Base-by-base conservation (phyloP, 2,797 vertebrate species). In the Hoplostethus mediterraneus region DNA sequence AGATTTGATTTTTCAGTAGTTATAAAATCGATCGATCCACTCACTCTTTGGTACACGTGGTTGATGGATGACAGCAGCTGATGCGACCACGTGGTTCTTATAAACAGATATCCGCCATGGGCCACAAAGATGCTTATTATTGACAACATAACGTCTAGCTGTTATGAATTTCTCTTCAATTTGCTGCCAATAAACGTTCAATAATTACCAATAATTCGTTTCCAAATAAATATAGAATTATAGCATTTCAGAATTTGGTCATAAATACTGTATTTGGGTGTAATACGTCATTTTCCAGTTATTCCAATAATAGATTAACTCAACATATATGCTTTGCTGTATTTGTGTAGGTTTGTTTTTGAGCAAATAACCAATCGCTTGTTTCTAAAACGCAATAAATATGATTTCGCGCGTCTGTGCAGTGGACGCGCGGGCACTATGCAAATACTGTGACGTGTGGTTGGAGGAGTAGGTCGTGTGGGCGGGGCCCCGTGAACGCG, bases 381-480 rank as follows among this genome's bases (percentile, higher is more conserved):
- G 14, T 56, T 17, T 60, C 11, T 8, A 49, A 16, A 11, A 2
- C 2, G 7, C 48, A 28, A 30, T 48, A 42, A n/a, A 48, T 30
- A 14, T 11, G 7, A 10, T 25, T 6, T 64, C 8, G 0, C 4
- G 36, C 8, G 47, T 36, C 1, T 13, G 7, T 13, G 72, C 55
- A 47, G 65, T 55, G 30, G 64, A 79, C 6, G 86, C 86, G 78
- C 83, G 72, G 47, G 25, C 88, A 80, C 84, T 78, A 14, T n/a
- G 66, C 38, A 85, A 80, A 86, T 21, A 0, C 0, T 0, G 9
- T 12, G 1, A 0, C 4, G 54, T 42, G 12, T 86, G 89, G 94
- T 91, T 93, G 91, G 93, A 31, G 48, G 17, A 65, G 0, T 10
- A 0, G 0, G 51, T 67, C 67, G 67, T 49, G 89, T 88, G 92